phyloP scores from a whole-genome alignment of 2,113 vertebrate genomes.

The Vidua chalybeata region DNA sequence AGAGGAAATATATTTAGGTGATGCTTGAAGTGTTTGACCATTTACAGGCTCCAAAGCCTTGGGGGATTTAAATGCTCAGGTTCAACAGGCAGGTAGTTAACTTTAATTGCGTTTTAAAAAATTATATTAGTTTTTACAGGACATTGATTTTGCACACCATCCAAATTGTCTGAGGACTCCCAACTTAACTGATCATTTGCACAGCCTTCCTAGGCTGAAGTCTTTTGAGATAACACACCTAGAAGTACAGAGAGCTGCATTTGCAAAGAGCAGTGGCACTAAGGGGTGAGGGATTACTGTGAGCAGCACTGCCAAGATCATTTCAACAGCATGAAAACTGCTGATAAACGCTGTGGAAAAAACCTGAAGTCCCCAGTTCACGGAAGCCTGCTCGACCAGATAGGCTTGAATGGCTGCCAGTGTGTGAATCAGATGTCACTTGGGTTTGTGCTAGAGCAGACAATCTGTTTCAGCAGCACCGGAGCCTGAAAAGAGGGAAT shows the following conservation, averaged over 20 bases:
- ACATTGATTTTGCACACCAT: constrained; percentile 17
- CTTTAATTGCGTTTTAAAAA: neutral
- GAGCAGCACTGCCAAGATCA: constrained; percentile 46
- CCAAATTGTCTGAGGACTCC: neutral
- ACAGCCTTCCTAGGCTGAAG: neutral
- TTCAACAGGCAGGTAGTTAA: constrained; percentile 24
- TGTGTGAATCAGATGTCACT: constrained; percentile 56
- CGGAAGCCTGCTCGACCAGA: constrained; percentile 53
- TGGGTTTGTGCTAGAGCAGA: constrained; percentile 20
- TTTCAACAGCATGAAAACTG: constrained; percentile 57
- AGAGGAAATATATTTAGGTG: neutral
- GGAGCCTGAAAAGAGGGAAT: constrained; percentile 19
- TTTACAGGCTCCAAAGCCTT: neutral
- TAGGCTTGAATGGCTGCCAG: constrained; percentile 66
- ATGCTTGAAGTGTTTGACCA: neutral
- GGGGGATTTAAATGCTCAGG: neutral
- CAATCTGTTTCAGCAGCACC: constrained; percentile 51
- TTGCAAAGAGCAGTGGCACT: neutral
- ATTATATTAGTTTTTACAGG: constrained; percentile 30
- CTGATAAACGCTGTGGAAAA: constrained; percentile 59
- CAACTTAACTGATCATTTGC: neutral
- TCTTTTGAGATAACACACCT: constrained; percentile 9
- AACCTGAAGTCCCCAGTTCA: constrained; percentile 37
- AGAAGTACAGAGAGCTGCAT: neutral
- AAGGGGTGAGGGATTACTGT: constrained; percentile 31